A percentile compares a stretch with the other conserved stretches of the same genome.
Conservation (phyloP, 1,140 invertebrate genomes). For the Cyclina sinensis region DNA sequence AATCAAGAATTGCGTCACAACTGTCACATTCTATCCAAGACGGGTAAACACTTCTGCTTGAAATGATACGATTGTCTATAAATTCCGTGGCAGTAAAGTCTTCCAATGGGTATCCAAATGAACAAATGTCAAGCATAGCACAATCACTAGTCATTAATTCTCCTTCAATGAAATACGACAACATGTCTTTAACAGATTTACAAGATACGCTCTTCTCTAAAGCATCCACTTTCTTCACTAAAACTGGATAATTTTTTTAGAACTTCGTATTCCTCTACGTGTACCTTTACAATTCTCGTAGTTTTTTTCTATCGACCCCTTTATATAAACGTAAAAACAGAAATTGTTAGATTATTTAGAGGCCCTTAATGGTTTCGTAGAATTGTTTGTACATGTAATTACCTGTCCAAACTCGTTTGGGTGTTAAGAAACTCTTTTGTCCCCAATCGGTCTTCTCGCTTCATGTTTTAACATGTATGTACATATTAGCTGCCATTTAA, state of each 20-base stretch:
- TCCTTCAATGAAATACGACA: neutral
- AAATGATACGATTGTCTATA: neutral
- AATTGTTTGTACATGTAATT: too few species aligned
- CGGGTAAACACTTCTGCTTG: neutral
- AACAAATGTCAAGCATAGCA: slow-evolving; percentile 15
- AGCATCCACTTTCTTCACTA: too few species aligned
- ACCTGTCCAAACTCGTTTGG: neutral
- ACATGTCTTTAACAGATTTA: neutral
- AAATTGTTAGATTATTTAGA: too few species aligned
- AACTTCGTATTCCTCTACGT: too few species aligned
- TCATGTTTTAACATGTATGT: neutral
- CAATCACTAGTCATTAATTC: neutral
- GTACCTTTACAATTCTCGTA: too few species aligned
- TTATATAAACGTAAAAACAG: too few species aligned
- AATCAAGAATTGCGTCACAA: slow-evolving; percentile 23
- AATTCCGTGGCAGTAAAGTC: slow-evolving; percentile 10
- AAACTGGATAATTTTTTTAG: too few species aligned
- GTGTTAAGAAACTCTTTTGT: neutral
- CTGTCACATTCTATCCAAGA: slow-evolving; percentile 39
- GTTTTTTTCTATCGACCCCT: too few species aligned
- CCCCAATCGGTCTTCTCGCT: neutral
- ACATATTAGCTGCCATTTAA: too few species aligned
- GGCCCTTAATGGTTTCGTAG: too few species aligned
- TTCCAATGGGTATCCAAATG: slow-evolving; percentile 38
- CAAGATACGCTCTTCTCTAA: too few species aligned